These are phyloP conservation scores for Miltochrista miniata DNA, from an alignment of 2,888 invertebrate genomes.

Conservation along the genomic window DNA sequence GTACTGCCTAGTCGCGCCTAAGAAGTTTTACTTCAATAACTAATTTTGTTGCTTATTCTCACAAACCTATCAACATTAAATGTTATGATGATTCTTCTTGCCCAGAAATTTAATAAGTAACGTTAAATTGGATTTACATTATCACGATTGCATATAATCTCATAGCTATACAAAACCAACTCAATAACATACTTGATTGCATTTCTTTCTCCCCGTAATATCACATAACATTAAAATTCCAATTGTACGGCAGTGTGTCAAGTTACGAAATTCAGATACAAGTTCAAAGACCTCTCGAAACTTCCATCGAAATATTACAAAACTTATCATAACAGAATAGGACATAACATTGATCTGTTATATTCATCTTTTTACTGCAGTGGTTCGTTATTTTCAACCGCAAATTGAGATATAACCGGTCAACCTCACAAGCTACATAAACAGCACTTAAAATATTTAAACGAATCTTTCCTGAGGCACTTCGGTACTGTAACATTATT, in stretches of 20 bases:
- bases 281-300: slow-evolving; percentile 26
- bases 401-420: slow-evolving; percentile 51
- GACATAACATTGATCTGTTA: slow-evolving; percentile 25
- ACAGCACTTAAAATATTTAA: slow-evolving; percentile 26
- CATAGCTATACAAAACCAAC: slow-evolving; percentile 5
- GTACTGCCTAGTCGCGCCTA: too few relatives aligned
- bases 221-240: slow-evolving; percentile 36
- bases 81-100: background rate
- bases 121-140: too few relatives aligned
- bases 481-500: slow-evolving; percentile 16
- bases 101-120: too few relatives aligned
- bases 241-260: slow-evolving; percentile 23
- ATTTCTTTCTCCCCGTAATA: slow-evolving; percentile 21
- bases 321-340: slow-evolving; percentile 8
- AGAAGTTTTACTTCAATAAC: too few relatives aligned
- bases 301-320: slow-evolving; percentile 18
- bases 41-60: too few relatives aligned
- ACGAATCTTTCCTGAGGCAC: slow-evolving; percentile 11
- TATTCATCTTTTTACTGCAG: slow-evolving; percentile 24
- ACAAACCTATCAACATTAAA: too few relatives aligned
- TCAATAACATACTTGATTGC: slow-evolving; percentile 21
- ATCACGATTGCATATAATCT: background rate
- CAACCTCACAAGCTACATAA: slow-evolving; percentile 24
- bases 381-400: slow-evolving; percentile 34
- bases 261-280: slow-evolving; percentile 8